Percentiles rank a stretch among this genome's conserved stretches.
phyloP scores from a whole-genome alignment of 2,113 vertebrate genomes.

The Danionella cerebrum region DNA sequence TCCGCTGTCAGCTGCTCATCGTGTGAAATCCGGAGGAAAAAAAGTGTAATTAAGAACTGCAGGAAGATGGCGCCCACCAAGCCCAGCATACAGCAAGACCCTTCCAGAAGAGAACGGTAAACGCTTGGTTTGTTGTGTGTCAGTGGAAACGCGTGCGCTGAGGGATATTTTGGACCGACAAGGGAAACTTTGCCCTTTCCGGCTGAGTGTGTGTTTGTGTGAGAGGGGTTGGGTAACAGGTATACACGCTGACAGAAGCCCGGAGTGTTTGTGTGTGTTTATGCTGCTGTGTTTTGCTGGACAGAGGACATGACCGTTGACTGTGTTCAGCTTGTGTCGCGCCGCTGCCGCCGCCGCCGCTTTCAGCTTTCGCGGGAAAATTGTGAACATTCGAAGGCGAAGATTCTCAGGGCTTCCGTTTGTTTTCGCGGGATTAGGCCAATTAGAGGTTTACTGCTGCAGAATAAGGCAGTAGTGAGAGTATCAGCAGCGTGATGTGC shows the following conservation, averaged over 20 bases:
- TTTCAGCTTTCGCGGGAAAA: constrained; percentile 11
- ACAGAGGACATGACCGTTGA: constrained; percentile 23
- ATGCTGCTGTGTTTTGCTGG: constrained; percentile 1
- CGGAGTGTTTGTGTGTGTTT: neutral
- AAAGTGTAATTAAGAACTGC: constrained; percentile 68
- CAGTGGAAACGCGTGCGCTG: constrained; percentile 50
- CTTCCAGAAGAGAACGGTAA: constrained; percentile 95
- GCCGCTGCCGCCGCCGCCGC: too few species aligned
- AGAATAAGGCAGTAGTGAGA: constrained; percentile 41
- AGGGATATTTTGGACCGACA: constrained; percentile 40
- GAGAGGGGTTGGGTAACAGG: constrained; percentile 61
- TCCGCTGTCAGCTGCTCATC: constrained; percentile 59
- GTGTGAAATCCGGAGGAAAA: constrained; percentile 38
- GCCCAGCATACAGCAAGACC: constrained; percentile 95
- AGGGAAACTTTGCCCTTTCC: constrained; percentile 57
- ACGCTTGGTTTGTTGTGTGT: constrained; percentile 68
- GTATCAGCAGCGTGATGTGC: constrained; percentile 42
- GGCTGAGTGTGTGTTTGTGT: constrained; percentile 42
- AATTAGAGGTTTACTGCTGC: constrained; percentile 15
- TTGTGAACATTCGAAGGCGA: constrained; percentile 1
- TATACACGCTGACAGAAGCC: constrained; percentile 36
- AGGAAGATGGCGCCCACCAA: constrained; percentile 99
- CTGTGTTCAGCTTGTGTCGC: neutral
- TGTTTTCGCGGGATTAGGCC: constrained; percentile 2
- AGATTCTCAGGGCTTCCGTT: too few species aligned